Percentiles rank a stretch among this genome's conserved stretches.
Evolutionary conservation across 2,888 invertebrate species (phyloP).

Genomic region (Hypercompe scribonia): DNA sequence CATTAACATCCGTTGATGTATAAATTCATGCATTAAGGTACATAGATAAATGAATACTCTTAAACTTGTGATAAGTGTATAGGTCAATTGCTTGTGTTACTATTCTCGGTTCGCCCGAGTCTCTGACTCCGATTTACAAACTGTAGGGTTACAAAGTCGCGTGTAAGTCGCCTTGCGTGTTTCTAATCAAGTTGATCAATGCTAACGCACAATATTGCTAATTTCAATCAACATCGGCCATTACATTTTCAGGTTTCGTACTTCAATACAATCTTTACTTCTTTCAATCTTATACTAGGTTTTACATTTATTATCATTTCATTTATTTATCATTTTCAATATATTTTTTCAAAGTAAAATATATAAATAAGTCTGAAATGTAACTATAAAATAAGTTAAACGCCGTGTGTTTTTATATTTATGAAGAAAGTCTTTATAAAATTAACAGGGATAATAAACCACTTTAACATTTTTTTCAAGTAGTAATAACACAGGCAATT

Average conservation of each 20-base stretch:
- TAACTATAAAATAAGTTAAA: not conserved
- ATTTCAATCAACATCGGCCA: slow-evolving; percentile 45
- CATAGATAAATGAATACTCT: not conserved
- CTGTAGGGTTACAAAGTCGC: slow-evolving; percentile 31
- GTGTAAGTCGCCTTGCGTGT: slow-evolving; percentile 52
- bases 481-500: too few species aligned
- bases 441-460: too few species aligned
- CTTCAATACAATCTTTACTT: slow-evolving; percentile 34
- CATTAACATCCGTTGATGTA: not conserved
- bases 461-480: too few species aligned
- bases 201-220: slow-evolving; percentile 53
- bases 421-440: too few species aligned
- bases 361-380: not conserved
- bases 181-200: slow-evolving; percentile 56
- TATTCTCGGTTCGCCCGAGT: not conserved
- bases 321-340: not conserved
- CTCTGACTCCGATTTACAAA: slow-evolving; percentile 6
- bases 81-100: not conserved
- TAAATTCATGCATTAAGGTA: too few species aligned
- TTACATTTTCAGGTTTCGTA: slow-evolving; percentile 36
- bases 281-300: slow-evolving; percentile 12
- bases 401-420: not conserved
- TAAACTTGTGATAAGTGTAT: not conserved
- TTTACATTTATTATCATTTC: not conserved
- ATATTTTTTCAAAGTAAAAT: not conserved